Evolutionary conservation across 2,888 invertebrate species (phyloP).

Genomic region (Drosophila macrospina): DNA sequence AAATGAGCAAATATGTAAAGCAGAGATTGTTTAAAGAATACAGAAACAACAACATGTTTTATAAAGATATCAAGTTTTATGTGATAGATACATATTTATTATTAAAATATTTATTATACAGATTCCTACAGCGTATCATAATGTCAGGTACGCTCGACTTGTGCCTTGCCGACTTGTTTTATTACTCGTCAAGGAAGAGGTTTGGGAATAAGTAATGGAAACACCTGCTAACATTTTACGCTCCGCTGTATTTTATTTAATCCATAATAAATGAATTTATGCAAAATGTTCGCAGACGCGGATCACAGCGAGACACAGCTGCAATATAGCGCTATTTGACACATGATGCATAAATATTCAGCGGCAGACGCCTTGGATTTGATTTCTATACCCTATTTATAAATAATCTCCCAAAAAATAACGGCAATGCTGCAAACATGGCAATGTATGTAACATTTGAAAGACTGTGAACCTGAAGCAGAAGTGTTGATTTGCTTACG

Average conservation of each 20-base stretch:
- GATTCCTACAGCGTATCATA: too few species aligned
- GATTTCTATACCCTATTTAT: slow-evolving; percentile 12
- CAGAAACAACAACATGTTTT: too few species aligned
- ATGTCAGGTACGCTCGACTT: too few species aligned
- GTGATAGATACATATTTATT: too few species aligned
- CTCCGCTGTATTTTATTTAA: slow-evolving; percentile 53
- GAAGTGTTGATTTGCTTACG: neutral
- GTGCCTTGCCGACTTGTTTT: too few species aligned
- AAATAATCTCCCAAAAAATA: too few species aligned
- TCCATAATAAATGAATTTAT: slow-evolving; percentile 54
- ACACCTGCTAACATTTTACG: slow-evolving; percentile 21
- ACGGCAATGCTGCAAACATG: neutral
- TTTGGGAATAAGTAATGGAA: slow-evolving; percentile 29
- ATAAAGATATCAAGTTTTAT: too few species aligned
- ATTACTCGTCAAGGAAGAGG: too few species aligned
- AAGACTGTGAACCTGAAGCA: neutral
- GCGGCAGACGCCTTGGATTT: slow-evolving; percentile 19
- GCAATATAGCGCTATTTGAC: slow-evolving; percentile 25
- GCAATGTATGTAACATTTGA: neutral
- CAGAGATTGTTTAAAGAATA: too few species aligned
- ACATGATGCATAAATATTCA: slow-evolving; percentile 35
- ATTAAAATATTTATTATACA: too few species aligned
- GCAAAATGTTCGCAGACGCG: slow-evolving; percentile 23
- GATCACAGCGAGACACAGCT: slow-evolving; percentile 26
- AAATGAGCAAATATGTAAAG: too few species aligned